A percentile compares a stretch with the other conserved stretches of the same genome.
Conservation (phyloP, 1,140 invertebrate genomes). For the Papilio polytes region DNA sequence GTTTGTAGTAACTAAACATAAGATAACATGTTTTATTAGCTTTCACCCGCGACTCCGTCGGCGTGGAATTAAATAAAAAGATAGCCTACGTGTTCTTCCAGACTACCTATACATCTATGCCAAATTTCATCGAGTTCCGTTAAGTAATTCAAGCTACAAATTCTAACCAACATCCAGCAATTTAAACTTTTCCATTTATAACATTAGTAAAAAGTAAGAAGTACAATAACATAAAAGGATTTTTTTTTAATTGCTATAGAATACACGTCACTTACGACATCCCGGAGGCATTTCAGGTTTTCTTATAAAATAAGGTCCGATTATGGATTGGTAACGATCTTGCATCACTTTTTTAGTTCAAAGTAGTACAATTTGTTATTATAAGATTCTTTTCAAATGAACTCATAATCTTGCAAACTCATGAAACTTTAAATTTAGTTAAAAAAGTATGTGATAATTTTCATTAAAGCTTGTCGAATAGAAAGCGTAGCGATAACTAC, state of each 20-base stretch:
- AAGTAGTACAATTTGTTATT: neutral
- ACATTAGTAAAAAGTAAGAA: no score
- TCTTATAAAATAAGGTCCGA: conserved; percentile 54
- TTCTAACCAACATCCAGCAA: no score
- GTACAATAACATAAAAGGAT: neutral
- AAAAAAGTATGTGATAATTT: neutral
- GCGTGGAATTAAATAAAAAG: no score
- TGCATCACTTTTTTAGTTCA: conserved; percentile 25
- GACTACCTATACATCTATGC: no score
- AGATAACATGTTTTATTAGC: no score
- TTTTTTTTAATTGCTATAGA: conserved; percentile 23
- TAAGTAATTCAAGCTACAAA: no score
- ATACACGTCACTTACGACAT: conserved; percentile 55
- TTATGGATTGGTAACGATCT: conserved; percentile 47
- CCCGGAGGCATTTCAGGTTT: conserved; percentile 52
- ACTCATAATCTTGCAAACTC: neutral
- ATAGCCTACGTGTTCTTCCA: no score
- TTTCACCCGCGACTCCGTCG: no score
- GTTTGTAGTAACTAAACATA: neutral
- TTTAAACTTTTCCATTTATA: no score
- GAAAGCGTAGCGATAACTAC: neutral
- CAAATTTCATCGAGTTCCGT: no score
- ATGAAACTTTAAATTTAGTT: no score
- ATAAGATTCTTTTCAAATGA: neutral
- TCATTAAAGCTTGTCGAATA: neutral